A percentile compares a stretch with the other conserved stretches of the same genome.
Evolutionary conservation across 2,113 vertebrate species (phyloP).

Genomic region (Spheniscus mendiculus): DNA sequence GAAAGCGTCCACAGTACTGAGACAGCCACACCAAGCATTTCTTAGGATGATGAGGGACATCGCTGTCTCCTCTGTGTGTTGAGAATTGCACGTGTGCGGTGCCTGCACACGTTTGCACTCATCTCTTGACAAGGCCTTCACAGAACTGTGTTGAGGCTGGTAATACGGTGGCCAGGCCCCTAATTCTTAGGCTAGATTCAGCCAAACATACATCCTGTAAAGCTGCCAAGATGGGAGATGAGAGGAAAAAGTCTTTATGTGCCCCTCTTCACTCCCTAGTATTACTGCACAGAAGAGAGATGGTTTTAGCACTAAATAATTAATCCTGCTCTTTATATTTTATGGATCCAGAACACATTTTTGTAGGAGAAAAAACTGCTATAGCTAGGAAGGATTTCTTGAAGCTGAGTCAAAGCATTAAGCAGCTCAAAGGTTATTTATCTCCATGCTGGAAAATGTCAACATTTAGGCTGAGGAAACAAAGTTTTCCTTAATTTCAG

Average conservation of each 20-base stretch:
- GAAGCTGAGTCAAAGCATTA: background rate
- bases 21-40: background rate
- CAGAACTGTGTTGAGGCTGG: background rate
- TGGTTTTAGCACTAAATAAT: slow-evolving; percentile 28
- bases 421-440: background rate
- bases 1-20: background rate
- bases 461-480: background rate
- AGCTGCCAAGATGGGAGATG: background rate
- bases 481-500: background rate
- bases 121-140: background rate
- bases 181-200: background rate
- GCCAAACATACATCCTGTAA: background rate
- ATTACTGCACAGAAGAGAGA: background rate
- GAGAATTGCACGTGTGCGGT: background rate
- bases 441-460: slow-evolving; percentile 1
- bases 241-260: background rate
- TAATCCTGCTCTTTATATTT: slow-evolving; percentile 20
- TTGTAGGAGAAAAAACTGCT: background rate
- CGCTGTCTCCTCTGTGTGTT: background rate
- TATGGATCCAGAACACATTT: slow-evolving; percentile 1
- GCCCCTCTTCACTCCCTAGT: background rate
- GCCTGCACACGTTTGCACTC: background rate
- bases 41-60: background rate
- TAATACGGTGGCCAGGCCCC: background rate
- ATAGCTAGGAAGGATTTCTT: background rate